phyloP scores from a whole-genome alignment of 2,888 invertebrate species.

The Agrotis puta region DNA sequence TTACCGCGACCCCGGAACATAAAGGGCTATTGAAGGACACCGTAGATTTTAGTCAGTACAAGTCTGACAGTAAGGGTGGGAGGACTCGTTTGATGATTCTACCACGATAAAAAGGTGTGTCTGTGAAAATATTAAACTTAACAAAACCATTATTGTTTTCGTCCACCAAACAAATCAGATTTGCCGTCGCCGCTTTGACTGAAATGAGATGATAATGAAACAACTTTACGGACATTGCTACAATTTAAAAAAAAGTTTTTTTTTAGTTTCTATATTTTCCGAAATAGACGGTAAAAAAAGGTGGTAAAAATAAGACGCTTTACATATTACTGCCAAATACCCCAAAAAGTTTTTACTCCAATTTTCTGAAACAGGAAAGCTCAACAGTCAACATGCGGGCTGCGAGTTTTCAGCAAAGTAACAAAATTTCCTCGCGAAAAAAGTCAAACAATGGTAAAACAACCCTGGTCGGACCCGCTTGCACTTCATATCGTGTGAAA shows the following conservation, averaged over 20 bases:
- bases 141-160: not conserved
- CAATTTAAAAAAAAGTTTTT: slow-evolving; percentile 31
- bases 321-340: not conserved
- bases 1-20: too few species aligned
- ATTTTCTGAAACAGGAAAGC: slow-evolving; percentile 1
- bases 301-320: not conserved
- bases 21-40: too few species aligned
- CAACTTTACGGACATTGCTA: not conserved
- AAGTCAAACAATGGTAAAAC: slow-evolving; percentile 67
- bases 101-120: too few species aligned
- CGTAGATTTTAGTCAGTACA: too few species aligned
- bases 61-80: too few species aligned
- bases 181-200: not conserved
- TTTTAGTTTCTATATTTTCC: not conserved
- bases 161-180: not conserved
- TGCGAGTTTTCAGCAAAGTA: slow-evolving; percentile 52
- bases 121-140: not conserved
- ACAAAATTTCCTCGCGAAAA: slow-evolving; percentile 60
- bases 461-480: slow-evolving; percentile 63
- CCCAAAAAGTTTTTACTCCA: not conserved
- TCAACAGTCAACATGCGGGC: not conserved
- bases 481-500: slow-evolving; percentile 76
- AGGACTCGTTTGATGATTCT: too few species aligned
- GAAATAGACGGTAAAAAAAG: not conserved
- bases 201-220: not conserved